A percentile compares a stretch with the other conserved stretches of the same genome.
These are phyloP conservation scores for Oostethus manadensis DNA, from an alignment of 2,113 vertebrate species.

Conservation along the genomic window DNA sequence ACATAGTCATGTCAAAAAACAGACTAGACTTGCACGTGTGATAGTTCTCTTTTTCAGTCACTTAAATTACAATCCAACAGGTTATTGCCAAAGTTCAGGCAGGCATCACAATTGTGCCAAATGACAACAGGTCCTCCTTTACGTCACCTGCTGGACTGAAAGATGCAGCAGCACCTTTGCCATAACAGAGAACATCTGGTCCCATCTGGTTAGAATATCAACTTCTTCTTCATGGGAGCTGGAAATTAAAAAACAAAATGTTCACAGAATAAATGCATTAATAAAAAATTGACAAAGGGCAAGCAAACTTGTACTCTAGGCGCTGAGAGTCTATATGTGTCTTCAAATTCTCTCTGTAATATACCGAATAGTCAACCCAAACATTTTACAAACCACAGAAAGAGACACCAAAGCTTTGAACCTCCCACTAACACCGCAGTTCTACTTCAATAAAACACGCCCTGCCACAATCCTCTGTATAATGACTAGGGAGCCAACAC, in stretches of 20 bases:
- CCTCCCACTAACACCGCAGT: constrained; percentile 42
- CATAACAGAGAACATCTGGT: constrained; percentile 16
- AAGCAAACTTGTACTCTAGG: constrained; percentile 12
- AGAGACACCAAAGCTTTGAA: constrained; percentile 51
- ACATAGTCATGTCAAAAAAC: constrained; percentile 29
- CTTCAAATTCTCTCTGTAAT: constrained; percentile 33
- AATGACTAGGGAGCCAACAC: constrained; percentile 47
- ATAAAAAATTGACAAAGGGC: constrained; percentile 1
- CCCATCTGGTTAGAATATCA: constrained; percentile 66
- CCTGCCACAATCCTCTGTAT: constrained; percentile 23
- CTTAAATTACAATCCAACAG: constrained; percentile 45
- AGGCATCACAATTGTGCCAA: constrained; percentile 26
- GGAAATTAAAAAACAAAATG: constrained; percentile 32
- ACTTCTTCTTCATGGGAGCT: constrained; percentile 75
- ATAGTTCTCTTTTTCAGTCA: constrained; percentile 26
- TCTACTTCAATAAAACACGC: constrained; percentile 35
- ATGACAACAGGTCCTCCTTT: constrained; percentile 21
- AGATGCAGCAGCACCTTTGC: constrained; percentile 21
- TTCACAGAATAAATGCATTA: background rate
- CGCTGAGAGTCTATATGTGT: constrained; percentile 18
- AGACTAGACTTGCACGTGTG: constrained; percentile 11
- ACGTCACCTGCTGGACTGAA: constrained; percentile 6
- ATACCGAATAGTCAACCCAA: constrained; percentile 22
- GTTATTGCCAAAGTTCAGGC: constrained; percentile 26
- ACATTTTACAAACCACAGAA: constrained; percentile 52